Evolutionary conservation across 2,888 invertebrate genomes (phyloP), one percentile per base, ranked within the genome.

Genomic region (Zygaena filipendulae): DNA sequence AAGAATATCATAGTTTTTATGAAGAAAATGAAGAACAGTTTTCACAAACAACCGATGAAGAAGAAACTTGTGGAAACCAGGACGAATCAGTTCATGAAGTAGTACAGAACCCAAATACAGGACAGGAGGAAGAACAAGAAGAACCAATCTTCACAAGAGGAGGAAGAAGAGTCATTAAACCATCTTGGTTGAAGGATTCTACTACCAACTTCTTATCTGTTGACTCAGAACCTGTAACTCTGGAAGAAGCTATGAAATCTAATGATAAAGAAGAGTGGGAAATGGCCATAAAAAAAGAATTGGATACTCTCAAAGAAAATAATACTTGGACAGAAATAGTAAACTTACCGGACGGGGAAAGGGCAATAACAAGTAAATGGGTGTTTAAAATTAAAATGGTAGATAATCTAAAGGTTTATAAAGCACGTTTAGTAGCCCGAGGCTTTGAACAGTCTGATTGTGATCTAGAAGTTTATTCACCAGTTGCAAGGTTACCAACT

Each of bases 341-440:
- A 19, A n/a, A n/a, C n/a, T n/a, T n/a, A n/a, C n/a, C 13, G 3
- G n/a, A 24, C n/a, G 24, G 13, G 7, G 11, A 6, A 23, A 11
- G 5, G n/a, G 13, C 7, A 6, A 7, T 16, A 4, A 6, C 16
- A 6, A 16, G 5, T 6, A 16, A 16, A 16, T 16, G 16, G 16
- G 16, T 16, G 4, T 16, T 16, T 32, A 45, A 40, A 23, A 27
- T 42, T 1, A 45, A 47, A 12, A 20, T 23, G 9, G 9, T 3
- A 10, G 24, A 22, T 19, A 13, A 10, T 19, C 23, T 7, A 21
- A 18, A 33, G 9, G 20, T 18, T 21, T 39, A 45, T 30, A 44
- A 44, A 27, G 44, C 46, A 3, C 31, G 42, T 2, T 13, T 46
- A 14, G 44, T 43, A 3, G 42, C 40, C 1, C 21, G 36, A 11